Percentiles rank a stretch among this genome's conserved stretches.
Evolutionary conservation across 2,797 vertebrate species (phyloP).

Genomic region (Catostomus latipinnis): DNA sequence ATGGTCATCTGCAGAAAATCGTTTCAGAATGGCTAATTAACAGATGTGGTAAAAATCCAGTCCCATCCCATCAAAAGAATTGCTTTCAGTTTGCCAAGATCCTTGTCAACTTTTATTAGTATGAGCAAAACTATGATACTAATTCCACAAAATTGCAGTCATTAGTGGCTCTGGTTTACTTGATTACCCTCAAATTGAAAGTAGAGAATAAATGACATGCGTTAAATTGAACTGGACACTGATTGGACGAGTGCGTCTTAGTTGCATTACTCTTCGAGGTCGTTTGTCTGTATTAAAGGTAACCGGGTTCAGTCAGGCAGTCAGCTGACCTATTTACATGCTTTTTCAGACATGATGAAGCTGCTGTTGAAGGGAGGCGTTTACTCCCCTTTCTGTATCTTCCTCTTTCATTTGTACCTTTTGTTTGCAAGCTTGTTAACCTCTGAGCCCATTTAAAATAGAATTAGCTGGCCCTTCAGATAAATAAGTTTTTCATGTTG

Average conservation of each 20-base stretch:
- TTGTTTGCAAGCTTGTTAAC: too few relatives aligned
- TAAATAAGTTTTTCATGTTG: too few relatives aligned
- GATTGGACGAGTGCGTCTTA: conserved; percentile 7
- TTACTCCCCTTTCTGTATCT: too few relatives aligned
- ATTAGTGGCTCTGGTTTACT: not conserved
- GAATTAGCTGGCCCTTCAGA: too few relatives aligned
- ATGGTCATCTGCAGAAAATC: too few relatives aligned
- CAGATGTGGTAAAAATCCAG: not conserved
- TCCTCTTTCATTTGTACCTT: too few relatives aligned
- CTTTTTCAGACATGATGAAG: conserved; percentile 47
- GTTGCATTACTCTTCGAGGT: not conserved
- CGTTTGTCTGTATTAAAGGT: conserved; percentile 49
- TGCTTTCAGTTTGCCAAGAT: conserved; percentile 1
- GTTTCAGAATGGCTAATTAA: too few relatives aligned
- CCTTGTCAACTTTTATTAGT: conserved; percentile 29
- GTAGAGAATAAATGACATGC: not conserved
- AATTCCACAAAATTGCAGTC: conserved; percentile 7
- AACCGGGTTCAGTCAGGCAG: conserved; percentile 29
- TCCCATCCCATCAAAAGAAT: conserved; percentile 24
- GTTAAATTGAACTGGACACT: not conserved
- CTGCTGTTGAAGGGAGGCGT: not conserved
- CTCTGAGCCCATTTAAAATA: too few relatives aligned
- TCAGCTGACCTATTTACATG: conserved; percentile 56
- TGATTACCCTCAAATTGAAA: conserved; percentile 14
- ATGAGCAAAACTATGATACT: conserved; percentile 9